phyloP scores from a whole-genome alignment of 2,113 vertebrate genomes.

The Petromus typicus region DNA sequence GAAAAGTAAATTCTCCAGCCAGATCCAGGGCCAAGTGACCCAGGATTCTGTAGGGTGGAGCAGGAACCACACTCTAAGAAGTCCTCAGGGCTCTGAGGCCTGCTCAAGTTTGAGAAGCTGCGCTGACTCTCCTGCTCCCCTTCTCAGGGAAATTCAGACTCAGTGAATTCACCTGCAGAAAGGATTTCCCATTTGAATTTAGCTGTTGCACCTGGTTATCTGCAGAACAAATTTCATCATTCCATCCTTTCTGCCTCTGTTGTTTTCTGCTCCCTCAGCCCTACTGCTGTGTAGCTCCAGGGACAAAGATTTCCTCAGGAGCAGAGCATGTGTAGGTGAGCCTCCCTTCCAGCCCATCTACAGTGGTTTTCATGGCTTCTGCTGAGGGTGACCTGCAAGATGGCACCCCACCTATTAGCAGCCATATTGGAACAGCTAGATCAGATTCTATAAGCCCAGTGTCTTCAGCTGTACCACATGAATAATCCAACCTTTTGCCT shows the following conservation, averaged over 20 bases:
- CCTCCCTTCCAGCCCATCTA: too few relatives aligned
- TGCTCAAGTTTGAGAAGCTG: neutral
- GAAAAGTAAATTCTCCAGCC: neutral
- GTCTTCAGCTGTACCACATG: neutral
- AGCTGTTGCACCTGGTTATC: neutral
- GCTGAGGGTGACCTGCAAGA: too few relatives aligned
- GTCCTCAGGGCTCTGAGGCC: neutral
- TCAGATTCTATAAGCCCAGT: neutral
- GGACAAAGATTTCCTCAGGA: neutral
- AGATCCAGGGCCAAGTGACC: too few relatives aligned
- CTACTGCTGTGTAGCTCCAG: neutral
- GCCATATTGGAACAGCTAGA: neutral
- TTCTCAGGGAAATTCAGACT: neutral
- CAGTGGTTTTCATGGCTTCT: neutral
- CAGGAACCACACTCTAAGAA: neutral
- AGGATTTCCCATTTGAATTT: neutral
- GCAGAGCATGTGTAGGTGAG: neutral
- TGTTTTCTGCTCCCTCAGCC: neutral
- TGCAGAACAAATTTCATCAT: neutral
- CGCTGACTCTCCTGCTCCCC: fast-evolving
- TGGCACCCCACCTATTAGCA: neutral
- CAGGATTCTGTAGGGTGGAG: neutral
- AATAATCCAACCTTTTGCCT: neutral
- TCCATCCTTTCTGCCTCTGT: neutral
- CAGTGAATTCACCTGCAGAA: neutral